Evolutionary conservation across 2,888 invertebrate species (phyloP), one percentile per base, ranked within the genome.

Genomic region (Calameuta pallipes): DNA sequence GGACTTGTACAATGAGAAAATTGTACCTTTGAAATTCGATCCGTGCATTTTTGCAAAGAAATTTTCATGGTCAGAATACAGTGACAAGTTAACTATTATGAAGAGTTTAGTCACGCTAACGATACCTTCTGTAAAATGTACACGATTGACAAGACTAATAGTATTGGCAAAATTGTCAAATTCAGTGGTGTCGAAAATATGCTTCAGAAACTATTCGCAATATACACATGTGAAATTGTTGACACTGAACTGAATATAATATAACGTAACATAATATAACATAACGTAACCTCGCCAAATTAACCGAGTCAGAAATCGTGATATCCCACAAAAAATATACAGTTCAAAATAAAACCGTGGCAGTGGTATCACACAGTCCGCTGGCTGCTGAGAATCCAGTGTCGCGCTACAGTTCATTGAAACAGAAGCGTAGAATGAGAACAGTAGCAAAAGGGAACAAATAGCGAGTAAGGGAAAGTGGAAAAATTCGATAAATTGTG

Each of bases 101-200:
- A 83, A 83, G 83, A 83, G 78, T 86, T 88, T 88, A 82, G 86
- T 87, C 87, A 87, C 85, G 86, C 85, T 85, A 87, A 85, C 86
- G 86, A 87, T 87, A 86, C 80, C 84, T 83, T 79, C 79, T 23
- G 71, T 56, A 1, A 56, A 56, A 23, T 23, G 1, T 56, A 23
- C 23, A 23, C 56, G 9, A 56, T 56, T 9, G 9, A 6, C 23
- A 9, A 23, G 9, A 56, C 23, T 23, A 23, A 23, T 2, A 56
- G 56, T 56, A 56, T 56, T 56, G 56, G 9, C 23, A 56, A 0
- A 56, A 23, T 56, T 23, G 23, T 56, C 6, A 23, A 23, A 23
- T 23, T 56, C 56, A 23, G 2, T 56, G 56, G 56, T 56, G 23
- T 23, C 56, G 23, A 56, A 9, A 56, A 23, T 56, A 23, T 23